Evolutionary conservation across 2,888 invertebrate species (phyloP).

Genomic region (Palloptera scutellata): DNA sequence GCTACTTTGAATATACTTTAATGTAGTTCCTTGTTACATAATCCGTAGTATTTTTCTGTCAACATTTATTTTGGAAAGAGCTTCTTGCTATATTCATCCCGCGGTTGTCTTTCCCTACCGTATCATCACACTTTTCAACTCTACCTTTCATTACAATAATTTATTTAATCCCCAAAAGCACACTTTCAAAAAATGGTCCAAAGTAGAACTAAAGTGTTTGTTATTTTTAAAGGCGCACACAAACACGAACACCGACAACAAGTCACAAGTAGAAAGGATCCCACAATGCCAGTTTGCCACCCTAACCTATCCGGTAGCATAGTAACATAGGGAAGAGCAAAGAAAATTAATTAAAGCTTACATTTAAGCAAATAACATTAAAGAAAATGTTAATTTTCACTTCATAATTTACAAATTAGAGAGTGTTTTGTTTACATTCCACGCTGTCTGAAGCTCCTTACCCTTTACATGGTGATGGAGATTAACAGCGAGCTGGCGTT

Average conservation of each 20-base stretch:
- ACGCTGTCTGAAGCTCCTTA: not conserved
- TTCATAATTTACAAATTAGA: conserved; percentile 26
- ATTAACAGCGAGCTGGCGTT: not conserved
- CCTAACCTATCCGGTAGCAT: not conserved
- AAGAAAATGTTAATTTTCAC: conserved; percentile 23
- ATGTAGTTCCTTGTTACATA: conserved; percentile 20
- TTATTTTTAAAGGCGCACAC: not conserved
- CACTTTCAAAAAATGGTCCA: conserved; percentile 26
- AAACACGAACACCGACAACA: not conserved
- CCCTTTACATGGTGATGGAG: not conserved
- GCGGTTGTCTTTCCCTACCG: not conserved
- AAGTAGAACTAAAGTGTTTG: conserved; percentile 19
- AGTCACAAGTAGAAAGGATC: too few relatives aligned
- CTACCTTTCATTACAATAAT: conserved; percentile 37
- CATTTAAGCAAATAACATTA: conserved; percentile 6
- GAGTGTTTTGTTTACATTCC: not conserved
- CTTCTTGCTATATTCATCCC: not conserved
- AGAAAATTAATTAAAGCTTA: conserved; percentile 21
- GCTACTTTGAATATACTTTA: conserved; percentile 7
- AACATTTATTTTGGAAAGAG: not conserved
- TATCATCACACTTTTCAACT: not conserved
- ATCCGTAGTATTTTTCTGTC: conserved; percentile 5
- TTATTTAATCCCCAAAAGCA: conserved; percentile 39
- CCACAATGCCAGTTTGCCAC: too few relatives aligned
- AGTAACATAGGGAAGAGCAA: not conserved